These are phyloP conservation scores for Lithophane semibrunnea DNA, from an alignment of 2,888 invertebrate genomes.

Conservation along the genomic window DNA sequence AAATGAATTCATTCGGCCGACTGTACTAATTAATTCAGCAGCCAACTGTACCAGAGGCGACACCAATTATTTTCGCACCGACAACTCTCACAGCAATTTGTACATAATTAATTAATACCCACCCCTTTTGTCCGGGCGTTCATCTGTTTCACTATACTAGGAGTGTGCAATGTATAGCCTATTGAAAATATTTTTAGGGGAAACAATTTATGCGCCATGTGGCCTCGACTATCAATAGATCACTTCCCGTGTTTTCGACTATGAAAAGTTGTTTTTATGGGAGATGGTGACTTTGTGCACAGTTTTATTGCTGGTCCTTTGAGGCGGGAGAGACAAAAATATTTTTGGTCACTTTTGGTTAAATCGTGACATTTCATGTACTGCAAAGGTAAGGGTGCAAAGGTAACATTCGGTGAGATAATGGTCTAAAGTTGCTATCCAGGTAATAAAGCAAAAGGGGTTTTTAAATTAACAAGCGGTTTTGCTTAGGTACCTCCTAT, in stretches of 20 bases:
- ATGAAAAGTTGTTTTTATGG: neutral
- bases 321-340: neutral
- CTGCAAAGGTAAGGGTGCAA: too few relatives aligned
- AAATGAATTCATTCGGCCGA: slow-evolving; percentile 68
- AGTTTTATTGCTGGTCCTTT: neutral
- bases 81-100: slow-evolving; percentile 62
- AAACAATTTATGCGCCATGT: slow-evolving; percentile 8
- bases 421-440: neutral
- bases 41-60: slow-evolving; percentile 61
- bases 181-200: slow-evolving; percentile 34
- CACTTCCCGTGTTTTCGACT: slow-evolving; percentile 9
- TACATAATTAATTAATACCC: slow-evolving; percentile 66
- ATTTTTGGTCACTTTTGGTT: neutral
- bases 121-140: slow-evolving; percentile 42
- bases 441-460: neutral
- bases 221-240: slow-evolving; percentile 34
- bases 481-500: neutral
- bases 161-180: neutral
- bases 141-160: slow-evolving; percentile 36
- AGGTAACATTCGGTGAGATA: neutral
- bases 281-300: neutral
- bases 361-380: too few relatives aligned
- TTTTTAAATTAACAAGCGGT: neutral
- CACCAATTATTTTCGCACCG: slow-evolving; percentile 66
- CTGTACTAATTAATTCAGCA: slow-evolving; percentile 70